Conservation (phyloP, 2,113 vertebrate species). For the Psettodes erumei region DNA sequence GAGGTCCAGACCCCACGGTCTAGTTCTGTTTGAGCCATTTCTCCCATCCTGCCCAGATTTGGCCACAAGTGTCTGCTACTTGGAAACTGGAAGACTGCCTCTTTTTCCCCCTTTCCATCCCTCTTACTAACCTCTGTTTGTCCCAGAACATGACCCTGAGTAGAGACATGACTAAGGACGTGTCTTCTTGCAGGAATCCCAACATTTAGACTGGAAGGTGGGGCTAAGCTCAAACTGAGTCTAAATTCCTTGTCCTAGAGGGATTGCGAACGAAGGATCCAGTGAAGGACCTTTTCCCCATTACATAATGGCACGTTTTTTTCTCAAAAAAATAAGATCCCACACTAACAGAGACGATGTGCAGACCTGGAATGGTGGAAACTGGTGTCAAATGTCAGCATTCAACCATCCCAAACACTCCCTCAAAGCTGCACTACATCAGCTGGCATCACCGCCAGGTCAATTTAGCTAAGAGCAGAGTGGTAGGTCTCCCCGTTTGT, state of each 20-base stretch:
- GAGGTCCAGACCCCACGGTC: constrained; percentile 59
- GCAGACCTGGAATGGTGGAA: constrained; percentile 52
- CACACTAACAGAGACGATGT: constrained; percentile 38
- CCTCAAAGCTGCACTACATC: constrained; percentile 18
- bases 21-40: constrained; percentile 61
- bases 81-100: constrained; percentile 63
- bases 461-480: constrained; percentile 21
- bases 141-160: constrained; percentile 47
- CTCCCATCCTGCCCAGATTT: constrained; percentile 80
- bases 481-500: neutral
- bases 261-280: constrained; percentile 38
- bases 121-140: constrained; percentile 26
- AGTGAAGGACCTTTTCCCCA: constrained; percentile 34
- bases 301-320: constrained; percentile 55
- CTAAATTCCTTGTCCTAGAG: constrained; percentile 33
- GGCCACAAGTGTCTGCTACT: constrained; percentile 71
- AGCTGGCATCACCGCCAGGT: neutral
- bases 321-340: constrained; percentile 49
- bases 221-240: constrained; percentile 26
- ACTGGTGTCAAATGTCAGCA: constrained; percentile 50
- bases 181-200: constrained; percentile 60
- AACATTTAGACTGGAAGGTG: constrained; percentile 43
- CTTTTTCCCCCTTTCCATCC: constrained; percentile 20
- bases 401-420: neutral
- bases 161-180: constrained; percentile 53